Conservation (phyloP, 30 jellyfish, hydroid and myxozoan genomes). For the Chrysaora quinquecirrha region DNA sequence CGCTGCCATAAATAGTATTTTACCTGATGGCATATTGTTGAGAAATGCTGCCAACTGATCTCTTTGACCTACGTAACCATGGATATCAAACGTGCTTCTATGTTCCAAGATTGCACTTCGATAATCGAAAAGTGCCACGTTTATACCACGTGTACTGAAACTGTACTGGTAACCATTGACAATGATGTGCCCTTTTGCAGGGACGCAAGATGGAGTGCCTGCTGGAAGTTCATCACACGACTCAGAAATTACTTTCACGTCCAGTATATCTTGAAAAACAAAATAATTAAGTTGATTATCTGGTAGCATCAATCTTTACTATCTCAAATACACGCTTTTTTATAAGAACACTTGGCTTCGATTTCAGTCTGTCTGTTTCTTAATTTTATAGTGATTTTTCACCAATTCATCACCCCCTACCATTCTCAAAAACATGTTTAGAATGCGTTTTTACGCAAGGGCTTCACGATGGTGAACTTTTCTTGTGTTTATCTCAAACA, state of each 20-base stretch:
- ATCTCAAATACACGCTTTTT: too few species aligned
- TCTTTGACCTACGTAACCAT: not conserved
- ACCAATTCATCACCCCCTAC: too few species aligned
- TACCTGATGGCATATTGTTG: slow-evolving; percentile 17
- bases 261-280: not conserved
- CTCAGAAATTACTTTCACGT: slow-evolving; percentile 16
- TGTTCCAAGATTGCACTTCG: slow-evolving; percentile 55
- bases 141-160: slow-evolving; percentile 22
- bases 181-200: slow-evolving; percentile 18
- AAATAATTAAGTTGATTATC: not conserved
- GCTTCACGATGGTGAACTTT: too few species aligned
- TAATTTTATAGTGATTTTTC: not conserved
- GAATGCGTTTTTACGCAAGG: too few species aligned
- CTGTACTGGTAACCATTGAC: slow-evolving; percentile 48
- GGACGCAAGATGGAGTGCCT: not conserved
- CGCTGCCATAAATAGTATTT: slow-evolving; percentile 34
- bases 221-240: not conserved
- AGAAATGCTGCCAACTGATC: slow-evolving; percentile 8
- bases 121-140: slow-evolving; percentile 25
- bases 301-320: not conserved
- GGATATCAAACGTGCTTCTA: slow-evolving; percentile 1
- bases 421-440: too few species aligned
- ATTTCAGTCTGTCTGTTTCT: not conserved
- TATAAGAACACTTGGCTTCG: too few species aligned
- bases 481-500: too few species aligned